Evolutionary conservation across 2,797 vertebrate genomes (phyloP), one percentile per base, ranked within the genome.

Genomic region (Chelmon rostratus): DNA sequence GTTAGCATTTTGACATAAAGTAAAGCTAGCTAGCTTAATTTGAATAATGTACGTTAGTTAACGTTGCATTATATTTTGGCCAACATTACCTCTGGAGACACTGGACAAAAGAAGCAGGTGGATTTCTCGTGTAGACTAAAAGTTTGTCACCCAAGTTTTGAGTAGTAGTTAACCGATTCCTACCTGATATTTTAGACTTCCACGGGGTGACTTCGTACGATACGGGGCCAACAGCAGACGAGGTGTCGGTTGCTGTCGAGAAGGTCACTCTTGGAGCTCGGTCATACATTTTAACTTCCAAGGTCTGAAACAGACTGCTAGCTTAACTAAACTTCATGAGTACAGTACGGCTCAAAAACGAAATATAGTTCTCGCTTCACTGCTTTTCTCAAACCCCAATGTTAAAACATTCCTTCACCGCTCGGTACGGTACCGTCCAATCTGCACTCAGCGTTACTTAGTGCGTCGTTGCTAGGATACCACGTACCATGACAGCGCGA

Each of bases 391-490:
- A 10, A 12, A 16, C 16, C 28, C 15, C 31, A 3, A 25, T 21
- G 18, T 42, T 42, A 25, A 63, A 37, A 61, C 59, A 46, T 54
- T 54, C 68, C 68, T 61, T 18, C 63, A 23, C 53, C 49, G 67
- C 64, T 28, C 13, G 58, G 28, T 6, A 5, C n/a, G 23, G 23
- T 5, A 2, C 47, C 10, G 47, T 5, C 38, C 21, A 2, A 2
- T 11, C 18, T 25, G 47, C 12, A 25, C 23, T 42, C 47, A 2
- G 58, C 62, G 66, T 71, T 75, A 33, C 50, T 62, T 4, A 44
- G 59, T 82, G 82, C 67, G 69, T 65, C 68, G 91, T 94, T 91
- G 93, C 93, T 37, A 73, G 65, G 93, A 83, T 84, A 92, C 91
- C 42, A 38, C 33, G 8, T 3, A 10, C 35, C 13, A 50, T 57